Evolutionary conservation across 2,888 invertebrate species (phyloP), one percentile per base, ranked within the genome.

Genomic region (Galerucella calmariensis): DNA sequence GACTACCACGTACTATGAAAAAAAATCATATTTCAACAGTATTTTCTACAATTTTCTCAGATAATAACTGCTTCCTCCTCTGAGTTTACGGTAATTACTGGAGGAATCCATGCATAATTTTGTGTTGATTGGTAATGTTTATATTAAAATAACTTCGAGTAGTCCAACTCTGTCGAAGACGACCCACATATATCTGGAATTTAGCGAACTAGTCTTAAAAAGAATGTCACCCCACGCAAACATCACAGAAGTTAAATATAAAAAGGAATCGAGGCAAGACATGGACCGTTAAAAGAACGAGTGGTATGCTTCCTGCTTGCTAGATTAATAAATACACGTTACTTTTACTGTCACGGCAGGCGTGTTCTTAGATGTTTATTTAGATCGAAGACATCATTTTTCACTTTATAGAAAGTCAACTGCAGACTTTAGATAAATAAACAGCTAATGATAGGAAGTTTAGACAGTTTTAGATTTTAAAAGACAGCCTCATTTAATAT

Each of bases 301-400:
- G 16, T 58, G 35, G 35, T 9, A 20, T 8, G 48, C 66, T 67
- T 53, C 53, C 66, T 67, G 66, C 16, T 67, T n/a, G 11, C 48
- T 51, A 48, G 11, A 67, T 67, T 67, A 67, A 67, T 67, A 67
- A 67, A 67, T 51, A 67, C 48, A 67, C 66, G 14, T 14, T 14
- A 48, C 48, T 12, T 48, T 51, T 67, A 67, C 66, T 67, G 66
- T 53, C 53, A 67, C 66, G 48, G n/a, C 20, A 48, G 48, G 48
- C 48, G 48, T 48, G 12, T 48, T 48, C 14, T 48, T 48, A 48
- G 48, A 48, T 48, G 48, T 48, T 48, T 48, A 48, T 48, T 48
- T 48, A 48, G 48, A 48, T 6, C 48, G 48, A 48, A 48, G 14
- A 14, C 48, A 48, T 48, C 35, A 41, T 48, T 48, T 48, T 48